Conservation (phyloP, 2,113 vertebrate species). For the Porphyrio hochstetteri region DNA sequence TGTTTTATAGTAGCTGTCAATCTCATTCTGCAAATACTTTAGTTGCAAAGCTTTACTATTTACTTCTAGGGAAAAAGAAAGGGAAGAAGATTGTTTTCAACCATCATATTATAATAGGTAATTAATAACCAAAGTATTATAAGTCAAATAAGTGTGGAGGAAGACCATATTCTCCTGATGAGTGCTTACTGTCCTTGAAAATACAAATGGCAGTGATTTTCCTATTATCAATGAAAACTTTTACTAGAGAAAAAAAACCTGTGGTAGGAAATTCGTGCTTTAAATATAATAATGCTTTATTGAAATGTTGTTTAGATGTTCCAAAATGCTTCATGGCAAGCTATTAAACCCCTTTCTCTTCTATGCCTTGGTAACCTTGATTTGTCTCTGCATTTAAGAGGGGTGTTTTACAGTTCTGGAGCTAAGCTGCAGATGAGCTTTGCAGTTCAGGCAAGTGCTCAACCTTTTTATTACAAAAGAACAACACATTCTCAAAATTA, state of each 20-base stretch:
- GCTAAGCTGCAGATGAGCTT: not conserved
- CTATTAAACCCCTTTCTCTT: not conserved
- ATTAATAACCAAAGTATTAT: not conserved
- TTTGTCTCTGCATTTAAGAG: not conserved
- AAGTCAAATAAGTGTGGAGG: not conserved
- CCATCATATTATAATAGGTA: not conserved
- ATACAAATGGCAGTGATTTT: not conserved
- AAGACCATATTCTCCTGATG: not conserved
- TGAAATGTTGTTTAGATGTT: not conserved
- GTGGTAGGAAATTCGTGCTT: not conserved
- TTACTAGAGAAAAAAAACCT: not conserved
- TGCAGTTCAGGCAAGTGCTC: not conserved
- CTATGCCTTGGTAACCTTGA: not conserved
- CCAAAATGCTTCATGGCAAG: not conserved
- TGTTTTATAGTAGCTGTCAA: not conserved
- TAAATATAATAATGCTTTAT: not conserved
- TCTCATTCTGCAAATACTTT: not conserved
- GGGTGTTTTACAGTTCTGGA: not conserved
- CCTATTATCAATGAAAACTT: not conserved
- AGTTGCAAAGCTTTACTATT: not conserved
- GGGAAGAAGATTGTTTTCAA: not conserved
- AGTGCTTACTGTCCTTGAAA: not conserved
- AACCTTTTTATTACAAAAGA: not conserved
- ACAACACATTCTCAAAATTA: not conserved
- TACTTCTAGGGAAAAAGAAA: not conserved